phyloP scores from a whole-genome alignment of 2,888 invertebrate genomes.

The Pammene fasciana region DNA sequence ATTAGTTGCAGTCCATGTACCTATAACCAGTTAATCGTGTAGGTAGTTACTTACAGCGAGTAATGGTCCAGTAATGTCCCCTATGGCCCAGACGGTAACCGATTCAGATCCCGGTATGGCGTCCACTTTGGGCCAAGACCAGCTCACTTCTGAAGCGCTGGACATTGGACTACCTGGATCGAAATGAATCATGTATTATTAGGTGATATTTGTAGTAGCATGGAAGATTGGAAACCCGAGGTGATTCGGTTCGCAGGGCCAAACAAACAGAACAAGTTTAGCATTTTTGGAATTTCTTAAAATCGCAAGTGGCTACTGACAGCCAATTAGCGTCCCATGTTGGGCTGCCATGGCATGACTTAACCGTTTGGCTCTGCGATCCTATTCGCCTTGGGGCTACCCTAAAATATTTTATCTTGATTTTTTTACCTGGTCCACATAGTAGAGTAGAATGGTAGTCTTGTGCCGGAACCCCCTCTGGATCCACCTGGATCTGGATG shows the following conservation, averaged over 20 bases:
- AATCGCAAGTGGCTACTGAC: too few species aligned
- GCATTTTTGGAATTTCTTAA: too few species aligned
- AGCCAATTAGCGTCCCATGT: too few species aligned
- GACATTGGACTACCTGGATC: constrained; percentile 53
- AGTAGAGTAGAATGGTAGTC: constrained; percentile 86
- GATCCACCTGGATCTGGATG: constrained; percentile 85
- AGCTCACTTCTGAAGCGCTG: constrained; percentile 55
- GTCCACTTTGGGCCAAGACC: constrained; percentile 60
- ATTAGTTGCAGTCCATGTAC: too few species aligned
- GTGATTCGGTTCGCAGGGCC: too few species aligned
- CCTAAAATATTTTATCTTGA: too few species aligned
- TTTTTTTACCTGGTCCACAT: constrained; percentile 82
- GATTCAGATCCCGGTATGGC: constrained; percentile 85
- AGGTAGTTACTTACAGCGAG: constrained; percentile 69
- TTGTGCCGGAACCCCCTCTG: constrained; percentile 88
- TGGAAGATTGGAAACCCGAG: too few species aligned
- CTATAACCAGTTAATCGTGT: too few species aligned
- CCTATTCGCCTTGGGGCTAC: too few species aligned
- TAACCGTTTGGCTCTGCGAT: too few species aligned
- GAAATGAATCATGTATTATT: background rate
- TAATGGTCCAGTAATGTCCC: constrained; percentile 86
- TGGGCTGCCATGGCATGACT: too few species aligned
- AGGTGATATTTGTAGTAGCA: background rate
- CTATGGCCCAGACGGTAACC: constrained; percentile 84
- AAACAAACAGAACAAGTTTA: too few species aligned